phyloP scores from a whole-genome alignment of 2,113 vertebrate species.

The Gobius niger region DNA sequence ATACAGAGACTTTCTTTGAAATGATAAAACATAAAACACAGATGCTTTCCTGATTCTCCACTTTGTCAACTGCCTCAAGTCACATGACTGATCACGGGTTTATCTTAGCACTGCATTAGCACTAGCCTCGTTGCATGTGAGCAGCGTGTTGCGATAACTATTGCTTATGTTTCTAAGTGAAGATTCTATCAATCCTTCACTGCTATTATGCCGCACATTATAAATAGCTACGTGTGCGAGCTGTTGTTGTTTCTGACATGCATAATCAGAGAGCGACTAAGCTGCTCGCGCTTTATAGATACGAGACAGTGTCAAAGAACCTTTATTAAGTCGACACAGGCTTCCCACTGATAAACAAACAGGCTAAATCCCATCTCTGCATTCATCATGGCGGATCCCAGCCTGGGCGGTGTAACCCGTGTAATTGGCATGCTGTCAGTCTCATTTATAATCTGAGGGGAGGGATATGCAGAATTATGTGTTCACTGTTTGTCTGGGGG shows the following conservation, averaged over 20 bases:
- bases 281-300: background rate
- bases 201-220: background rate
- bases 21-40: too few species aligned
- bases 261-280: conserved; percentile 1
- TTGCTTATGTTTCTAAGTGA: background rate
- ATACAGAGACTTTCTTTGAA: too few species aligned
- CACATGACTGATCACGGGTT: too few species aligned
- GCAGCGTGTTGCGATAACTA: background rate
- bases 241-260: conserved; percentile 2
- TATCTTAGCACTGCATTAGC: too few species aligned
- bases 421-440: conserved; percentile 43
- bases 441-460: conserved; percentile 47
- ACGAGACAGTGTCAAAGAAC: conserved; percentile 14
- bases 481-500: conserved; percentile 8
- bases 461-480: conserved; percentile 35
- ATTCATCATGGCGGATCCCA: conserved; percentile 31
- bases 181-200: background rate
- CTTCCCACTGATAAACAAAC: conserved; percentile 20
- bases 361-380: background rate
- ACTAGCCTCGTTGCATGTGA: too few species aligned
- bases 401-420: conserved; percentile 14
- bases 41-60: too few species aligned
- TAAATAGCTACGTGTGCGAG: background rate
- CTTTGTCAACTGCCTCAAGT: too few species aligned
- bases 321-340: conserved; percentile 15